Percentiles rank a stretch among this genome's conserved stretches.
phyloP scores from a whole-genome alignment of 2,888 invertebrate genomes.

The Cecidostiba fungosa region DNA sequence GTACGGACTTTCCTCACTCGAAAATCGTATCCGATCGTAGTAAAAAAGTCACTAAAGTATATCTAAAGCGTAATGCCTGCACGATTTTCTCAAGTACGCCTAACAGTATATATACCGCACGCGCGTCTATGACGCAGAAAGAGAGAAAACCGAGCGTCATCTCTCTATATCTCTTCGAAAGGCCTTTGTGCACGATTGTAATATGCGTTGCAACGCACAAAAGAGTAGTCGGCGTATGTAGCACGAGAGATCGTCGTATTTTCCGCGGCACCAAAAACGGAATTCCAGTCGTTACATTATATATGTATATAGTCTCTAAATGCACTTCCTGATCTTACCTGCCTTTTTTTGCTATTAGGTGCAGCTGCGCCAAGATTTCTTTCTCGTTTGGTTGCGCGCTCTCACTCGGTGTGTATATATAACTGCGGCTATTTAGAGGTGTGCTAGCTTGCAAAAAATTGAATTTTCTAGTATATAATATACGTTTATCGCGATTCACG shows the following conservation, averaged over 20 bases:
- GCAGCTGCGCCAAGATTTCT: neutral
- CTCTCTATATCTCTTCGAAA: neutral
- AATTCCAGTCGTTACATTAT: neutral
- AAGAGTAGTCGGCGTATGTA: neutral
- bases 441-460: no score
- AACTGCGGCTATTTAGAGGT: no score
- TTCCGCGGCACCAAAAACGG: neutral
- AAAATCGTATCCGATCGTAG: no score
- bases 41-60: no score
- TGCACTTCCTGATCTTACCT: neutral
- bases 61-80: neutral
- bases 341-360: neutral
- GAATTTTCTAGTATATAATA: no score
- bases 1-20: no score
- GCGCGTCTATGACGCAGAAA: constrained; percentile 3
- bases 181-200: neutral
- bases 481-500: no score
- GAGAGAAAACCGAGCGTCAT: neutral
- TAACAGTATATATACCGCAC: constrained; percentile 3
- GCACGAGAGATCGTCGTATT: neutral
- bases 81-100: neutral
- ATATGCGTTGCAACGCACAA: neutral
- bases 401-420: neutral
- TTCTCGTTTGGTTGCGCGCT: neutral
- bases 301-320: neutral